Evolutionary conservation across 2,797 vertebrate genomes (phyloP).

Genomic region (Melanogrammus aeglefinus): DNA sequence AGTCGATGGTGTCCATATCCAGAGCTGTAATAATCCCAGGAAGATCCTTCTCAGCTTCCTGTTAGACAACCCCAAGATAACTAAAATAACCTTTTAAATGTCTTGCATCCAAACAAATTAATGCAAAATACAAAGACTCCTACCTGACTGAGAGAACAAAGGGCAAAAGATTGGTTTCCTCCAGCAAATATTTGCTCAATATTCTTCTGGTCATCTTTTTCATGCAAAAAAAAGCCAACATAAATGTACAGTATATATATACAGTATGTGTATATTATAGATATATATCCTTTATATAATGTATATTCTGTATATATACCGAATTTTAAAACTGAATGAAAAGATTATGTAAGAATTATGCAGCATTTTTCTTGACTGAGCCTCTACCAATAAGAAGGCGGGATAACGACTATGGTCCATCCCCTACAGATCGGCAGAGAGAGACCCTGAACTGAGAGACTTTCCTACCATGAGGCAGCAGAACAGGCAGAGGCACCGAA

Average conservation of each 20-base stretch:
- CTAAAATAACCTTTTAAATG: neutral
- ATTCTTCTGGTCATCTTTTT: neutral
- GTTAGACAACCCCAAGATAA: neutral
- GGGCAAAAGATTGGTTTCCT: constrained; percentile 43
- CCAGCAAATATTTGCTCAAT: constrained; percentile 43
- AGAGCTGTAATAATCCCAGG: constrained; percentile 15
- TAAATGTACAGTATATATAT: neutral
- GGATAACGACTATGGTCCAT: too few species aligned
- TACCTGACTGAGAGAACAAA: constrained; percentile 26
- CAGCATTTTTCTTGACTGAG: neutral
- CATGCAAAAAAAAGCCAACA: constrained; percentile 24
- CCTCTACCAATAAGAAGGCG: too few species aligned
- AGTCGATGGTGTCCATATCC: constrained; percentile 29
- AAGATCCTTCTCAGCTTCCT: constrained; percentile 8
- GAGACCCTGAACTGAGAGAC: neutral
- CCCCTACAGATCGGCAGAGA: too few species aligned
- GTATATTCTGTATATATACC: neutral
- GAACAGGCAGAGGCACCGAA: constrained; percentile 67
- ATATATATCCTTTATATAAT: neutral
- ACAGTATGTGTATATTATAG: neutral
- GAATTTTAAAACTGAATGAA: neutral
- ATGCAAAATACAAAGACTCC: neutral
- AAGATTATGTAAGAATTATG: neutral
- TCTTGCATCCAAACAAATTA: neutral
- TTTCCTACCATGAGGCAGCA: constrained; percentile 34